A percentile compares a stretch with the other conserved stretches of the same genome.
Conservation (phyloP, 1,140 invertebrate genomes). For the Planococcus citri region DNA sequence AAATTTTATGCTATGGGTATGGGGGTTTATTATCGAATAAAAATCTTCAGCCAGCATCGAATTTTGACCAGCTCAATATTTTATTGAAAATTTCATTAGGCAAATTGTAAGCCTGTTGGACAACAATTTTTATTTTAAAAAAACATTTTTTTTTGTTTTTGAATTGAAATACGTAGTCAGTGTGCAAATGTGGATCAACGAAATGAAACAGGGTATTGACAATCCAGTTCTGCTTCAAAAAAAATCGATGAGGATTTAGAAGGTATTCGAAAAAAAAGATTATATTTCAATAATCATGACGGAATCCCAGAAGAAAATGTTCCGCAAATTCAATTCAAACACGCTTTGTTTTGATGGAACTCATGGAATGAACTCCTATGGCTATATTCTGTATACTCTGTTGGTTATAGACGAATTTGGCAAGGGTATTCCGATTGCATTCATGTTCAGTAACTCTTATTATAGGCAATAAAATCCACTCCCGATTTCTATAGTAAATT, state of each 20-base stretch:
- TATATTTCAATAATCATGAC: conserved; percentile 22
- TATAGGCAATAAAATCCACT: no score
- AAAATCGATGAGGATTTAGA: conserved; percentile 16
- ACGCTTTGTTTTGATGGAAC: conserved; percentile 21
- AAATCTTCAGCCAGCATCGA: no score
- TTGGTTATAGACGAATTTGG: conserved; percentile 23
- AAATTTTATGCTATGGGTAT: no score
- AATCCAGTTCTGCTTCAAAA: background rate
- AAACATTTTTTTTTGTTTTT: no score
- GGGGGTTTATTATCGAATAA: no score
- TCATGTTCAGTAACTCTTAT: conserved; percentile 21
- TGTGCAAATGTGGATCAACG: conserved; percentile 23
- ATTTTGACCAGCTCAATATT: no score
- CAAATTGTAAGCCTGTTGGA: no score
- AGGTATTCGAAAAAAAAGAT: conserved; percentile 1
- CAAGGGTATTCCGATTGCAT: conserved; percentile 22
- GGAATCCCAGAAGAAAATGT: background rate
- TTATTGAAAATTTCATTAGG: no score
- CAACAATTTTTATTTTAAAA: no score
- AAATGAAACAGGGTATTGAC: background rate
- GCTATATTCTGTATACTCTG: conserved; percentile 20
- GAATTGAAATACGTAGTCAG: background rate
- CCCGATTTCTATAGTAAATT: no score
- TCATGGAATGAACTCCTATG: conserved; percentile 18
- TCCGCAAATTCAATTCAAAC: background rate